These are phyloP conservation scores for Amblyteles armatorius DNA, from an alignment of 2,888 invertebrate species.

Conservation along the genomic window DNA sequence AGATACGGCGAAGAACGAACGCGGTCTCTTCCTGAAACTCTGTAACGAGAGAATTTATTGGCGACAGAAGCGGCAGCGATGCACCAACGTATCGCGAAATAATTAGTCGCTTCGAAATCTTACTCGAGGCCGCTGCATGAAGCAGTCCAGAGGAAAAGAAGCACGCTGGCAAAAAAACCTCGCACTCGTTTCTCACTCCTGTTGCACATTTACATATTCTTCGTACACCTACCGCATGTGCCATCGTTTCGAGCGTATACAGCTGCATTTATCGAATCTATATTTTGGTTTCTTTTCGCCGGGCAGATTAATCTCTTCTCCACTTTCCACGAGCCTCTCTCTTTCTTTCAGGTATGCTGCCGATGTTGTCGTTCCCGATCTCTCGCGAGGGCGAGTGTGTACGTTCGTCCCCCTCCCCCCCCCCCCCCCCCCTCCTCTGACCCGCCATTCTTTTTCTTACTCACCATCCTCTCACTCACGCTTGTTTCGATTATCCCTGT, in stretches of 20 bases:
- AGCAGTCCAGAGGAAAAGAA: constrained; percentile 25
- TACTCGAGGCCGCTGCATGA: constrained; percentile 5
- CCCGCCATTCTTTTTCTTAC: neutral
- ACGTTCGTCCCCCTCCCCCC: neutral
- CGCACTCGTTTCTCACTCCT: constrained; percentile 31
- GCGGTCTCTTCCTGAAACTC: constrained; percentile 60
- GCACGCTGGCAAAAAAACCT: too few relatives aligned
- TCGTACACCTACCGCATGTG: neutral
- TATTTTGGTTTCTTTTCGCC: neutral
- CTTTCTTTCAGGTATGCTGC: constrained; percentile 37
- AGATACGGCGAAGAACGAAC: constrained; percentile 28
- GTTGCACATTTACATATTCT: neutral
- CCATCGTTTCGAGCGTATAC: neutral
- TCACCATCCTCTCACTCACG: neutral
- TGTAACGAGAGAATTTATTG: constrained; percentile 30
- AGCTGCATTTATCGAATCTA: constrained; percentile 40
- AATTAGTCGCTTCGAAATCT: constrained; percentile 38
- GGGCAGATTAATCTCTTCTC: constrained; percentile 45
- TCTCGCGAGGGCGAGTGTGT: constrained; percentile 29
- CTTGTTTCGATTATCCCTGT: neutral
- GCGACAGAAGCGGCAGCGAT: constrained; percentile 18
- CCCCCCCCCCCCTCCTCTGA: neutral
- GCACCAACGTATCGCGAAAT: constrained; percentile 55
- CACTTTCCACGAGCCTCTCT: constrained; percentile 54
- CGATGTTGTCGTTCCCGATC: constrained; percentile 37